Evolutionary conservation across 2,797 vertebrate species (phyloP).

Genomic region (Phalloptychus januarius): DNA sequence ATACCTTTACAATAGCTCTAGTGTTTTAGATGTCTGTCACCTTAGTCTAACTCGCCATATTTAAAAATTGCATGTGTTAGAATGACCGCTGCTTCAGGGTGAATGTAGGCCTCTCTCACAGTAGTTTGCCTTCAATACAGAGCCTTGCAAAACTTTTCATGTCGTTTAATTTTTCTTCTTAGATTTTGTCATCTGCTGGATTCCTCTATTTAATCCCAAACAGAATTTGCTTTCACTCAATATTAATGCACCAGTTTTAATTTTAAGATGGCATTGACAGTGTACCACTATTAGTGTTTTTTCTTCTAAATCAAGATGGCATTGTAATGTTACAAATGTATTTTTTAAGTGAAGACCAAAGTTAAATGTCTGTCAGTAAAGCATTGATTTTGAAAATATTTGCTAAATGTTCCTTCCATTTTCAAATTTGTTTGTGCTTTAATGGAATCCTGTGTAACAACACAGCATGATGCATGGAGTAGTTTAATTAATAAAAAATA

Average conservation of each 20-base stretch:
- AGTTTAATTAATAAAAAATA: background rate
- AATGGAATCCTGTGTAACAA: background rate
- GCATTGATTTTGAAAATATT: background rate
- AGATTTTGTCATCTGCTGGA: background rate
- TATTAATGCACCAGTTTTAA: background rate
- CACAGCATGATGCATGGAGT: background rate
- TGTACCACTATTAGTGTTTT: no score
- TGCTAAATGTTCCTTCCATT: background rate
- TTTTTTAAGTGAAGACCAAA: background rate
- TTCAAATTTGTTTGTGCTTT: background rate
- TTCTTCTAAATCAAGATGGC: background rate
- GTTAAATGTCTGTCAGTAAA: background rate
- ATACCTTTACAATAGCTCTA: slow-evolving; percentile 41
- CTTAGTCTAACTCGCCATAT: slow-evolving; percentile 27
- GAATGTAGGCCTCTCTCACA: slow-evolving; percentile 9
- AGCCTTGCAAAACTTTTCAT: background rate
- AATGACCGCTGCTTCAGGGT: slow-evolving; percentile 17
- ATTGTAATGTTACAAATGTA: background rate
- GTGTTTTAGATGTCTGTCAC: slow-evolving; percentile 44
- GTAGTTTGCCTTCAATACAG: background rate
- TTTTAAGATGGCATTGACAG: background rate
- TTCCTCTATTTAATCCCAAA: background rate
- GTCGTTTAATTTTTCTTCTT: background rate
- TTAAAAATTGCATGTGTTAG: slow-evolving; percentile 17
- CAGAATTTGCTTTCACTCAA: background rate